A percentile compares a stretch with the other conserved stretches of the same genome.
These are phyloP conservation scores for Hystrix cristata DNA, from an alignment of 2,113 vertebrate genomes.

Conservation along the genomic window DNA sequence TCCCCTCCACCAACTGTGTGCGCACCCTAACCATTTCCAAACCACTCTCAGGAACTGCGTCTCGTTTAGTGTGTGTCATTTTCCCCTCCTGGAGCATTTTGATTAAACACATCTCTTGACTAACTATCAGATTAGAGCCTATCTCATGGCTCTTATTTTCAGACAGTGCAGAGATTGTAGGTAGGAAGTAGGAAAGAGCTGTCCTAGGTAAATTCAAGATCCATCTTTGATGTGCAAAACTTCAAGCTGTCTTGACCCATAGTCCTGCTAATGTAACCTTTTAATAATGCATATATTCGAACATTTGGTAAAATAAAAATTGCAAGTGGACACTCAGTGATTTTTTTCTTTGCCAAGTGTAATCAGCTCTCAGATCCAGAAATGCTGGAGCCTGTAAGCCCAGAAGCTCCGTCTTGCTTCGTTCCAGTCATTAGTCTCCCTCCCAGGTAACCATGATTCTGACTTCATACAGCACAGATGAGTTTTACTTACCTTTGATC, in stretches of 20 bases:
- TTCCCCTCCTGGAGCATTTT: background rate
- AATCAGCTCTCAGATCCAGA: background rate
- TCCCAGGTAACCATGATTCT: background rate
- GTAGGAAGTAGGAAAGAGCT: background rate
- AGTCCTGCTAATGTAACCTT: background rate
- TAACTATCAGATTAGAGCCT: background rate
- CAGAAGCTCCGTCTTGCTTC: background rate
- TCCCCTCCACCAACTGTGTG: background rate
- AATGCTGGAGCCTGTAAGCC: background rate
- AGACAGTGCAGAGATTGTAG: background rate
- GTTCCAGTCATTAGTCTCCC: background rate
- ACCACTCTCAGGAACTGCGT: background rate
- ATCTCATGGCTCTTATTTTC: background rate
- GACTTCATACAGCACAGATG: background rate
- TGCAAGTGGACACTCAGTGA: background rate
- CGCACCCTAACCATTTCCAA: background rate
- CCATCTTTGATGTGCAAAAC: slow-evolving; percentile 9
- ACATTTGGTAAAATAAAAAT: background rate
- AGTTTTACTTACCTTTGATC: background rate
- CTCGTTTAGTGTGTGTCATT: slow-evolving; percentile 13
- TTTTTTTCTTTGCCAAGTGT: background rate
- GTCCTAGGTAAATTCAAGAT: background rate
- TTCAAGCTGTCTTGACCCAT: background rate
- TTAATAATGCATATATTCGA: background rate
- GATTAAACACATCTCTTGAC: background rate